Conservation (phyloP, 2,888 invertebrate species). For the Synanthedon andrenaeformis region DNA sequence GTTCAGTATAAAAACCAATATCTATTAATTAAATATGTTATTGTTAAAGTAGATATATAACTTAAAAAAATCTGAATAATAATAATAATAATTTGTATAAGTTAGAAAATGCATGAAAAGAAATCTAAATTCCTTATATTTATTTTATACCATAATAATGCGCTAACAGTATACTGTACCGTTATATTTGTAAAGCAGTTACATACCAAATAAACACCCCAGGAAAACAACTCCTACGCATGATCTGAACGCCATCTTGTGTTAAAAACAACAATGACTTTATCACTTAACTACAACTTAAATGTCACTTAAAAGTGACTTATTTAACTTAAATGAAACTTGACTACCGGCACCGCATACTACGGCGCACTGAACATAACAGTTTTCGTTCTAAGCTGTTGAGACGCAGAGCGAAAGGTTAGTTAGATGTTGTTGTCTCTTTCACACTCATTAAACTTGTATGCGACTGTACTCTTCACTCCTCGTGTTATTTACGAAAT, state of each 20-base stretch:
- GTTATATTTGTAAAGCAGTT: not conserved
- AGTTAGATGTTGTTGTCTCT: constrained; percentile 32
- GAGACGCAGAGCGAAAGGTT: constrained; percentile 57
- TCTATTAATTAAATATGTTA: too few relatives aligned
- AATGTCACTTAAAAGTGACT: constrained; percentile 48
- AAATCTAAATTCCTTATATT: too few relatives aligned
- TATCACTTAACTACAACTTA: constrained; percentile 32
- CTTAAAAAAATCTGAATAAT: not conserved
- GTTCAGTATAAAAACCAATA: too few relatives aligned
- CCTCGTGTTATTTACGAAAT: constrained; percentile 17
- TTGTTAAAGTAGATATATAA: not conserved
- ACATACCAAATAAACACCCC: constrained; percentile 55
- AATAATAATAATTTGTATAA: too few relatives aligned
- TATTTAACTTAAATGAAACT: constrained; percentile 22
- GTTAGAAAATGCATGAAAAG: too few relatives aligned
- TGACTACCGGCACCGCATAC: constrained; percentile 51
- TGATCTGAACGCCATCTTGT: constrained; percentile 55
- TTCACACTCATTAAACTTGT: constrained; percentile 15
- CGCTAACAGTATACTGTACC: too few relatives aligned
- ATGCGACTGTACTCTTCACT: constrained; percentile 27
- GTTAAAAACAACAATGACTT: constrained; percentile 31
- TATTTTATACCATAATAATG: too few relatives aligned
- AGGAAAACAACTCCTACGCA: constrained; percentile 39
- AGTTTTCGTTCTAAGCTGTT: constrained; percentile 57
- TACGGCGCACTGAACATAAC: constrained; percentile 57